These are phyloP conservation scores for Tineola bisselliella DNA, from an alignment of 2,888 invertebrate species.

Conservation along the genomic window DNA sequence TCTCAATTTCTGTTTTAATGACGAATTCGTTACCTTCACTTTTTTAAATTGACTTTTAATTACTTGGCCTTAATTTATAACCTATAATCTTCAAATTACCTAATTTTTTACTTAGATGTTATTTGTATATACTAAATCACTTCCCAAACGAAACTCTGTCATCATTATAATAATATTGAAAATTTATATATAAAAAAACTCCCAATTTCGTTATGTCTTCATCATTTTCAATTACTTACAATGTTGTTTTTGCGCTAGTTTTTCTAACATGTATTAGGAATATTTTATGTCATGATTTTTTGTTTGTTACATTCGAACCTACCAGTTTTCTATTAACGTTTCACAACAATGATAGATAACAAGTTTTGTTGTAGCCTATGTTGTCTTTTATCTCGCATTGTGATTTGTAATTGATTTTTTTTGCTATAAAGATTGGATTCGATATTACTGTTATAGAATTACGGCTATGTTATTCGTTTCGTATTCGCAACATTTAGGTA, in stretches of 20 bases:
- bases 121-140: too few relatives aligned
- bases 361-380: slow-evolving; percentile 20
- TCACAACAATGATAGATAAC: slow-evolving; percentile 39
- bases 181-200: neutral
- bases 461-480: neutral
- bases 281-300: slow-evolving; percentile 1
- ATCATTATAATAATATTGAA: too few relatives aligned
- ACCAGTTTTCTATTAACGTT: slow-evolving; percentile 50
- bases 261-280: neutral
- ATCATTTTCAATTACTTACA: neutral
- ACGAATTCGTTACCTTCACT: too few relatives aligned
- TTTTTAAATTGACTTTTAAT: too few relatives aligned
- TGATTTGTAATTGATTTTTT: slow-evolving; percentile 52
- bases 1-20: too few relatives aligned
- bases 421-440: slow-evolving; percentile 10
- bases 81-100: too few relatives aligned
- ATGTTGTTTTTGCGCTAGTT: neutral
- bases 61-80: too few relatives aligned
- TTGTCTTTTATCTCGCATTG: slow-evolving; percentile 47
- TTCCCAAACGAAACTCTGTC: too few relatives aligned
- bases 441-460: slow-evolving; percentile 5
- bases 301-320: neutral
- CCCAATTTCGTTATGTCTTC: neutral
- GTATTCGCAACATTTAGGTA: slow-evolving; percentile 1
- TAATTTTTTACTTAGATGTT: too few relatives aligned